These are phyloP conservation scores for Phalera bucephala DNA, from an alignment of 2,888 invertebrate species.

Conservation along the genomic window DNA sequence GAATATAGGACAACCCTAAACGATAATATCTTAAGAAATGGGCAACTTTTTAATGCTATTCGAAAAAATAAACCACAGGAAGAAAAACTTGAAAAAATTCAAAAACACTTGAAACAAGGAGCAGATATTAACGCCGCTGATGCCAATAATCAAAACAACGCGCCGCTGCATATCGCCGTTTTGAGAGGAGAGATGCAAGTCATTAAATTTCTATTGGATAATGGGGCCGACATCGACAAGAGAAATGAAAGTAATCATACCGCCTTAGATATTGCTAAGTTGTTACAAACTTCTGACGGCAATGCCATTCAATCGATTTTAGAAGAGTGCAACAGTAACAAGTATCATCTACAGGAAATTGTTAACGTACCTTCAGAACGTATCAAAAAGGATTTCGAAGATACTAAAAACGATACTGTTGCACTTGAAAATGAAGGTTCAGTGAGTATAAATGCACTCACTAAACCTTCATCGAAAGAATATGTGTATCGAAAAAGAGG, in stretches of 20 bases:
- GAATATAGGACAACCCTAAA: not conserved
- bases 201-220: constrained; percentile 21
- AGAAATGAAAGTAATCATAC: constrained; percentile 23
- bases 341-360: too few species aligned
- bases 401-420: too few species aligned
- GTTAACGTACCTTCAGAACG: too few species aligned
- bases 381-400: too few species aligned
- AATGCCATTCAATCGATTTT: not conserved
- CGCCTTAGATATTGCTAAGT: constrained; percentile 23
- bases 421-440: too few species aligned
- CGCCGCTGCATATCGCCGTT: constrained; percentile 32
- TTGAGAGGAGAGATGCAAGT: constrained; percentile 19
- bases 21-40: constrained; percentile 21
- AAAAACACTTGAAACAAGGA: constrained; percentile 23
- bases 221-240: constrained; percentile 17
- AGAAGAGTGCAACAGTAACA: not conserved
- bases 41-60: too few species aligned
- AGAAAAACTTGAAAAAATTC: too few species aligned
- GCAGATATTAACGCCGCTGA: constrained; percentile 33
- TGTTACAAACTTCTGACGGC: not conserved
- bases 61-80: too few species aligned
- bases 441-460: too few species aligned
- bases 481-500: constrained; percentile 13
- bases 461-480: too few species aligned
- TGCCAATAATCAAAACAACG: constrained; percentile 25